phyloP scores from a whole-genome alignment of 2,888 invertebrate species.

The Resseliella maxima region DNA sequence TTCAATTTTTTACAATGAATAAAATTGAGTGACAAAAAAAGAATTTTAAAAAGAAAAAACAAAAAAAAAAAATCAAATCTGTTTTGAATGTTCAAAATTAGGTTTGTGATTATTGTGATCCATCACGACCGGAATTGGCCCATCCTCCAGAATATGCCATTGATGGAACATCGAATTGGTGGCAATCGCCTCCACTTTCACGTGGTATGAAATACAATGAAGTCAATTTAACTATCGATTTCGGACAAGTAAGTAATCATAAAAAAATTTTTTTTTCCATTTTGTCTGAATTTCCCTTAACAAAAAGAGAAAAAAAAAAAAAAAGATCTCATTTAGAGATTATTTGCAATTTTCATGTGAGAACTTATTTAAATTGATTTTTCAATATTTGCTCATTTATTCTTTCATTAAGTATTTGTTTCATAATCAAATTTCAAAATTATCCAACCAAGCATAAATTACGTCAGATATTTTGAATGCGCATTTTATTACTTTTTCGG shows the following conservation, averaged over 20 bases:
- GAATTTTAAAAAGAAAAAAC: neutral
- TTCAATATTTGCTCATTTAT: neutral
- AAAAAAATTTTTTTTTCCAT: neutral
- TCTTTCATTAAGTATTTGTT: neutral
- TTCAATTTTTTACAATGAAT: too few species aligned
- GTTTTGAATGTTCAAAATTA: conserved; percentile 66
- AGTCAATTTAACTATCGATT: conserved; percentile 95
- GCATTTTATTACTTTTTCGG: neutral
- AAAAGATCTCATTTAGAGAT: too few species aligned
- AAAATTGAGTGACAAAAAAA: too few species aligned
- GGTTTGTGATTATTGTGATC: conserved; percentile 94
- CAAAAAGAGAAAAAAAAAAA: too few species aligned
- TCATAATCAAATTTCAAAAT: neutral
- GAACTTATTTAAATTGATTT: neutral
- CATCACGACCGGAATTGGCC: conserved; percentile 76
- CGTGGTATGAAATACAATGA: conserved; percentile 96
- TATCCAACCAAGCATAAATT: neutral
- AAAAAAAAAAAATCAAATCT: neutral
- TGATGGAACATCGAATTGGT: conserved; percentile 96
- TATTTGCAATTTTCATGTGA: too few species aligned
- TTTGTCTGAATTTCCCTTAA: neutral
- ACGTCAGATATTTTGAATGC: neutral
- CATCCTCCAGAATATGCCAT: conserved; percentile 94
- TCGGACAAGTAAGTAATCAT: conserved; percentile 85
- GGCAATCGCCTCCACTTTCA: conserved; percentile 98